Evolutionary conservation across 37 sponge, comb jelly and placozoan species (phyloP).

Genomic region (Hexactinellida sp.): DNA sequence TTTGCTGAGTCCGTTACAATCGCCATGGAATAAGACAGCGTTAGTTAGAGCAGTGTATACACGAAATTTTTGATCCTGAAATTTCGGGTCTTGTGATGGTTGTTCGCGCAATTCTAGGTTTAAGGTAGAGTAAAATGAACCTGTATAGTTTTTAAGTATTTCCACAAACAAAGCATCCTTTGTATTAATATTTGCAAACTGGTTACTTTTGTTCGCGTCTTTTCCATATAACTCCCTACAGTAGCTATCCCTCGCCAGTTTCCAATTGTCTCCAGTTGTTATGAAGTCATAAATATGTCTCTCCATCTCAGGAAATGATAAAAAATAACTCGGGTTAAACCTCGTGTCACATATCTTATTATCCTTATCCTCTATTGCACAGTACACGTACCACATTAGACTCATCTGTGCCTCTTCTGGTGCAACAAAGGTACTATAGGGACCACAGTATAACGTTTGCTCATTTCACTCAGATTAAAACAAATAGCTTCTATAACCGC

Average conservation of each 20-base stretch:
- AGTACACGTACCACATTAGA: background rate
- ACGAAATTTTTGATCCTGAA: background rate
- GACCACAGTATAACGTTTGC: background rate
- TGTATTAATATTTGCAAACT: background rate
- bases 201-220: background rate
- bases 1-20: background rate
- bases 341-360: background rate
- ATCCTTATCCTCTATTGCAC: background rate
- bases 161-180: background rate
- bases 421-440: background rate
- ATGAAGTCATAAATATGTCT: background rate
- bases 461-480: background rate
- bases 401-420: background rate
- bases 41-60: background rate
- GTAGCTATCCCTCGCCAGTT: background rate
- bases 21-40: background rate
- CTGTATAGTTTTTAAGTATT: background rate
- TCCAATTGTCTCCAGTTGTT: background rate
- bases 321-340: background rate
- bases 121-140: background rate
- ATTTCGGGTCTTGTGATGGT: background rate
- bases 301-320: background rate
- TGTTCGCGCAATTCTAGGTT: background rate
- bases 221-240: background rate
- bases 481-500: background rate